Conservation (phyloP, 2,113 vertebrate species). For the Psilopogon haemacephalus region DNA sequence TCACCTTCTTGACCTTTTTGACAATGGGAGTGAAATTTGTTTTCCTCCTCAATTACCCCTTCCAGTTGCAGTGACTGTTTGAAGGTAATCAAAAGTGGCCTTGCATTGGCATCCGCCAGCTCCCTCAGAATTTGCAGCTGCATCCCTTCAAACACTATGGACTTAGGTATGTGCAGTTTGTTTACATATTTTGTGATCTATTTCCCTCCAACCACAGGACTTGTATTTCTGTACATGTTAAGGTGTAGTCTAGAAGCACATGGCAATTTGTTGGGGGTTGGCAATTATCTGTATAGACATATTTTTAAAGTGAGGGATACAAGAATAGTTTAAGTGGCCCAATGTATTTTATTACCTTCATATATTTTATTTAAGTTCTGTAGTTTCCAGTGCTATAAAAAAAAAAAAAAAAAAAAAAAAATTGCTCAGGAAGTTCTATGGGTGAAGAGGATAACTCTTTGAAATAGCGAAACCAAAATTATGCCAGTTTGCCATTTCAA, state of each 20-base stretch:
- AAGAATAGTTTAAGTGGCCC: background rate
- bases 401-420: background rate
- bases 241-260: background rate
- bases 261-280: background rate
- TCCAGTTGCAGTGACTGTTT: background rate
- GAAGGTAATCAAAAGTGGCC: background rate
- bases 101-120: background rate
- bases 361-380: background rate
- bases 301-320: background rate
- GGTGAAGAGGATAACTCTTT: background rate
- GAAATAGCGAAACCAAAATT: background rate
- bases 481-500: background rate
- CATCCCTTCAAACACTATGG: background rate
- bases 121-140: accelerated
- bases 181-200: background rate
- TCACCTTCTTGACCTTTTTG: background rate
- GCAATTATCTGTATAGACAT: background rate
- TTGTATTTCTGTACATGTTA: background rate
- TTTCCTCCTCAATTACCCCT: background rate
- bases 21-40: background rate
- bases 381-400: background rate
- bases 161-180: background rate
- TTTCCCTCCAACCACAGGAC: background rate
- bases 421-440: background rate
- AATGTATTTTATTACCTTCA: background rate